These are phyloP conservation scores for Nannoperca australis DNA, from an alignment of 2,797 vertebrate species.

Conservation along the genomic window DNA sequence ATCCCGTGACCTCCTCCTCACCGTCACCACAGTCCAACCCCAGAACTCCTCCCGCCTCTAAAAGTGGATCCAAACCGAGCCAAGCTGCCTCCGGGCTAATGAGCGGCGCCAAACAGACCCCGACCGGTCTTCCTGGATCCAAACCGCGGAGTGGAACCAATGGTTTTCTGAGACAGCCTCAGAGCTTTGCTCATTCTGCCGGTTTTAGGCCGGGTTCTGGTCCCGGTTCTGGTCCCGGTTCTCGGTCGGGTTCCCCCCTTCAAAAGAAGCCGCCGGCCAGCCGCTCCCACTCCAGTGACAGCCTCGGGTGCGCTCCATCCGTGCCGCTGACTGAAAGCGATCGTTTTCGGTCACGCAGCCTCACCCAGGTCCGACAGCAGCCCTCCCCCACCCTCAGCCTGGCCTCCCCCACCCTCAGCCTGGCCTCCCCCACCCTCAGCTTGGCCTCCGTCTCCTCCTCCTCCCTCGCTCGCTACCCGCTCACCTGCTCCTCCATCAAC, in stretches of 20 bases:
- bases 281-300: conserved; percentile 88
- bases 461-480: conserved; percentile 77
- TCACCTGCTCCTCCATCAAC: conserved; percentile 88
- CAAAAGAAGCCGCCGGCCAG: conserved; percentile 85
- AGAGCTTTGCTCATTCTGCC: background rate
- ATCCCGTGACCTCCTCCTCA: conserved; percentile 72
- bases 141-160: conserved; percentile 45
- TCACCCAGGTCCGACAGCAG: conserved; percentile 90
- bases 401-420: too few relatives aligned
- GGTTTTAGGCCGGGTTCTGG: conserved; percentile 33
- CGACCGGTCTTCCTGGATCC: conserved; percentile 58
- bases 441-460: conserved; percentile 85
- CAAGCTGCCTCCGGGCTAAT: background rate
- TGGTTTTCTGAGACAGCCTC: conserved; percentile 42
- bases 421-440: too few relatives aligned
- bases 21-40: conserved; percentile 33
- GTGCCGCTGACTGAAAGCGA: conserved; percentile 80
- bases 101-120: conserved; percentile 37
- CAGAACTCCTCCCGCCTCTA: conserved; percentile 57
- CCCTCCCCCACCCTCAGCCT: conserved; percentile 81
- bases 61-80: conserved; percentile 44
- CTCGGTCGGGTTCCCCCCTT: conserved; percentile 76
- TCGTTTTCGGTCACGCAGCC: conserved; percentile 92
- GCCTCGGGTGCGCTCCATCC: conserved; percentile 69
- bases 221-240: too few relatives aligned